phyloP scores from a whole-genome alignment of 2,888 invertebrate species.

The Parnassius mnemosyne region DNA sequence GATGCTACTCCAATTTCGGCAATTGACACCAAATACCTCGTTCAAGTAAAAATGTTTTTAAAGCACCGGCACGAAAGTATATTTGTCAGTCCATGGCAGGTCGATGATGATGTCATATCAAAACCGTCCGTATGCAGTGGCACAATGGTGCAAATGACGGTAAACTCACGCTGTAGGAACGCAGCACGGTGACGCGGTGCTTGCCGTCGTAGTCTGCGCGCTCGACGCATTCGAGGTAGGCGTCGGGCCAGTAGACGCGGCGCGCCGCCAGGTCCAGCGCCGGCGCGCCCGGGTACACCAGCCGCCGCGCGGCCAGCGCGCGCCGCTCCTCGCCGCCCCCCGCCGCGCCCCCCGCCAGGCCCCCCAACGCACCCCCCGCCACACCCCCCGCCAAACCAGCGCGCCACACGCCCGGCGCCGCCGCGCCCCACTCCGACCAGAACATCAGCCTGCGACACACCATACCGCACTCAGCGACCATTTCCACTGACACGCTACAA shows the following conservation, averaged over 20 bases:
- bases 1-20: too few relatives aligned
- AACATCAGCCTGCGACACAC: slow-evolving; percentile 82
- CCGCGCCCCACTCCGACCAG: slow-evolving; percentile 87
- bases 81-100: too few relatives aligned
- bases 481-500: neutral
- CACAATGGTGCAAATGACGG: too few relatives aligned
- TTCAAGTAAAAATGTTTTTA: too few relatives aligned
- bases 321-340: slow-evolving; percentile 83
- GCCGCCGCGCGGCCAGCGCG: slow-evolving; percentile 83
- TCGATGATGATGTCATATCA: too few relatives aligned
- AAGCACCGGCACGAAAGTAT: too few relatives aligned
- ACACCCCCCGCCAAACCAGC: slow-evolving; percentile 79
- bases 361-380: slow-evolving; percentile 84
- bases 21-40: too few relatives aligned
- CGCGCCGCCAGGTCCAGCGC: slow-evolving; percentile 86
- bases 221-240: slow-evolving; percentile 89
- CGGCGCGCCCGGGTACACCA: slow-evolving; percentile 88
- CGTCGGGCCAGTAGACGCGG: slow-evolving; percentile 90
- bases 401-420: slow-evolving; percentile 83
- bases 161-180: slow-evolving; percentile 64
- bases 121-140: too few relatives aligned
- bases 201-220: slow-evolving; percentile 88
- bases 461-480: too few relatives aligned
- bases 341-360: slow-evolving; percentile 82
- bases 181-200: slow-evolving; percentile 81